These are phyloP conservation scores for Picathartes gymnocephalus DNA, from an alignment of 2,113 vertebrate genomes.

Conservation along the genomic window DNA sequence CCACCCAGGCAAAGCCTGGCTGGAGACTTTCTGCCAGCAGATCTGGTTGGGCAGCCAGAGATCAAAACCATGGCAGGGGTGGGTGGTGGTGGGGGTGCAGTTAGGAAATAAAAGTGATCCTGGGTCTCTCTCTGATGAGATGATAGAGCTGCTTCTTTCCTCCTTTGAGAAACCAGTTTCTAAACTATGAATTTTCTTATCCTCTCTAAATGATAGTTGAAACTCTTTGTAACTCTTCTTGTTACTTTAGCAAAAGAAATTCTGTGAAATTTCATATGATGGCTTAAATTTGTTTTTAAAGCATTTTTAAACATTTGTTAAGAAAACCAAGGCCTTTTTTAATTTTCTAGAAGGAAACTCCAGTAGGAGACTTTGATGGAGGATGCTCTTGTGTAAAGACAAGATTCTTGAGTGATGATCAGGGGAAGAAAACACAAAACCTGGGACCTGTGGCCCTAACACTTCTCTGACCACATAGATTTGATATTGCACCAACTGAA, in stretches of 20 bases:
- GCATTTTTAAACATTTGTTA: neutral
- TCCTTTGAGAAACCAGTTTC: neutral
- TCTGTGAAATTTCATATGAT: neutral
- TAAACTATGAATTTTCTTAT: neutral
- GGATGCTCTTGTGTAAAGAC: neutral
- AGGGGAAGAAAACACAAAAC: neutral
- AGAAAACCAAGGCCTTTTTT: neutral
- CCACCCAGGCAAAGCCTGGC: neutral
- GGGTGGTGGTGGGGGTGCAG: neutral
- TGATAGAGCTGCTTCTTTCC: neutral
- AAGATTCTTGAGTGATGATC: neutral
- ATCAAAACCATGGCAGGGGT: neutral
- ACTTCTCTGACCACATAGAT: neutral
- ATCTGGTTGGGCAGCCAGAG: neutral
- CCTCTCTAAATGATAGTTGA: neutral
- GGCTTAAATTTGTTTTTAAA: neutral
- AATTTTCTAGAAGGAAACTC: neutral
- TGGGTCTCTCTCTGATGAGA: neutral
- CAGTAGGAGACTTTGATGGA: neutral
- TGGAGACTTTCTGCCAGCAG: neutral
- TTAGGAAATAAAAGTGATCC: neutral
- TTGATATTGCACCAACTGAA: neutral
- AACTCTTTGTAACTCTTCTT: neutral
- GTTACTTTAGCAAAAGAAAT: rapidly evolving
- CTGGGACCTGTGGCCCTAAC: neutral